Base-by-base conservation (phyloP, 2,113 vertebrate genomes). In the Chaetorhynchus papuensis region DNA sequence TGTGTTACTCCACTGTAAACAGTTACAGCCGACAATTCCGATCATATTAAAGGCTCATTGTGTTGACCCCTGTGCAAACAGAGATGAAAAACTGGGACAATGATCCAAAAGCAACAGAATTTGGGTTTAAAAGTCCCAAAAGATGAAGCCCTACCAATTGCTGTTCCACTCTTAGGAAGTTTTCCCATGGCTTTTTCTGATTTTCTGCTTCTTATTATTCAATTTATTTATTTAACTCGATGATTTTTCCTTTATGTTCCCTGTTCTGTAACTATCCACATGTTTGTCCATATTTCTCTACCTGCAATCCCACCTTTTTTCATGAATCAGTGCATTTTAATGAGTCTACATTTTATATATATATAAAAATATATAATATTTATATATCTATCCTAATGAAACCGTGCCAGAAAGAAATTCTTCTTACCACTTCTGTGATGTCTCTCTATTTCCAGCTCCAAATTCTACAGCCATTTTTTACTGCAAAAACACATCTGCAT, bases 71-170 rank as follows among this genome's bases (percentile, higher is more conserved):
- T 3, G 4, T n/a, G 45, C 22, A 54, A 63, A 41, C 3, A 61
- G 9, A 24, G 6, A 22, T 2, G 1, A 75, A 79, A 70, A 84
- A 26, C 7, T 33, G 27, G 23, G 10, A 21, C 11, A 22, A 3
- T 21, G 14, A n/a, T 26, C 33, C 33, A 19, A 63, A 49, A 6
- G 1, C 12, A 33, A 5, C 0, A 1, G 33, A 16, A 13, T 10
- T n/a, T 22, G 23, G 20, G 11, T 47, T 66, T 53, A 28, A 42
- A 68, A 71, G 10, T 19, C 39, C 41, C 15, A 11, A 53, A 53
- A 77, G 13, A 4, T 41, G 21, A 12, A 53, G 44, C 44, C 4
- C 3, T 63, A n/a, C n/a, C 19, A 47, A 24, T 11, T 6, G 0
- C 20, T 44, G 17, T 49, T 31, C 39, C 26, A 54, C 27, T 27